A percentile compares a stretch with the other conserved stretches of the same genome.
Conservation (phyloP, 2,113 vertebrate genomes). For the Dipodomys merriami region DNA sequence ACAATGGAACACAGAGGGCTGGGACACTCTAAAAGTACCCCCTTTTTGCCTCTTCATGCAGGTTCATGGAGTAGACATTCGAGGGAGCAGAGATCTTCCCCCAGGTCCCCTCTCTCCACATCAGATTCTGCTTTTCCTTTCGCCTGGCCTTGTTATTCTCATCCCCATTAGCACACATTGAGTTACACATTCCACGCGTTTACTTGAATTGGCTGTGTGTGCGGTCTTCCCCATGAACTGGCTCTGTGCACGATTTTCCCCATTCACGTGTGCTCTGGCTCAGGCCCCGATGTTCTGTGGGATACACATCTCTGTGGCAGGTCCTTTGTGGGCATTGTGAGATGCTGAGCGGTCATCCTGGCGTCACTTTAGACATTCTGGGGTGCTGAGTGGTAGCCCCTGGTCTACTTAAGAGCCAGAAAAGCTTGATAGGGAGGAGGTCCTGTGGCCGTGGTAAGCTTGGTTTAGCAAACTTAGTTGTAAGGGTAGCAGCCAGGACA, state of each 20-base stretch:
- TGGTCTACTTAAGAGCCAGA: too few species aligned
- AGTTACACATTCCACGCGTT: not conserved
- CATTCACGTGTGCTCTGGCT: not conserved
- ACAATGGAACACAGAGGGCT: not conserved
- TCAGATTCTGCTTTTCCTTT: not conserved
- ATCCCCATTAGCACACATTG: not conserved
- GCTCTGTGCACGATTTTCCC: not conserved
- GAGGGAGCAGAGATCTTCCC: not conserved
- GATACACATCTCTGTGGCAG: not conserved
- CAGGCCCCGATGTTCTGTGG: fast-evolving
- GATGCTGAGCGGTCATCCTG: too few species aligned
- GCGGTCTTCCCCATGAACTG: too few species aligned
- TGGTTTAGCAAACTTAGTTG: too few species aligned
- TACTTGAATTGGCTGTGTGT: not conserved
- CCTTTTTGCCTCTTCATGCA: not conserved
- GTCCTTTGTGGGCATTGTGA: not conserved
- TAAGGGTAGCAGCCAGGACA: too few species aligned
- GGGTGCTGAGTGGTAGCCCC: too few species aligned
- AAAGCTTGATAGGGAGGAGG: not conserved
- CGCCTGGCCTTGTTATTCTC: not conserved
- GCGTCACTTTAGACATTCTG: not conserved
- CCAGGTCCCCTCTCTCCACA: not conserved
- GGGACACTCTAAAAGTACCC: fast-evolving
- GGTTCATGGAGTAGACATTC: too few species aligned
- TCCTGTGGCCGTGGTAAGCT: fast-evolving